Base-by-base conservation (phyloP, 2,113 vertebrate species). In the Protomyctophum bolini region DNA sequence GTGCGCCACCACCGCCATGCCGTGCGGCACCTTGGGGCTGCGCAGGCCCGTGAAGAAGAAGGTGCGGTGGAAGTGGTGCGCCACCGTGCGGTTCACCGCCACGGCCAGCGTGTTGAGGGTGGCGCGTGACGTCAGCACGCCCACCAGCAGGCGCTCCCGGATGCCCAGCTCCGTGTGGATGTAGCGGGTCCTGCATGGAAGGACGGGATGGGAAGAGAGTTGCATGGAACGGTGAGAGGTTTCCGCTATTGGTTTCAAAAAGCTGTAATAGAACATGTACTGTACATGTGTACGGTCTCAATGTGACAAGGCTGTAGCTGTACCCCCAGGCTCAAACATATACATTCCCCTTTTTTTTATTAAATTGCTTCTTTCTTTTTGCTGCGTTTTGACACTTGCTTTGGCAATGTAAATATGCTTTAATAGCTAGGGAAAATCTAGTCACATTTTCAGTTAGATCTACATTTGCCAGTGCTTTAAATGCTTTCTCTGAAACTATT, bases 111-210 rank as follows among this genome's bases (percentile, higher is more conserved):
- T 97, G 79, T 92, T 94, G 81, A 99, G 91, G 0, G 95, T 96
- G 70, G 94, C 93, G 33, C 93, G 94, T 2, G 97, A 98, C 3
- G 95, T 97, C 87, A 99, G 89, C 7, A 98, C 94, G 0, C 94
- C 95, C 82, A 96, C 97, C 58, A 97, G 93, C 6, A 99, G 90
- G 1, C 94, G 95, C 85, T 99, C 98, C 0, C 95, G 94, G 77
- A 97, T 98, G n/a, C 97, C 98, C 91, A 99, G 68, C 60, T 99
- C 98, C 0, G 97, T 97, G 91, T 98, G 96, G 80, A 99, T 98
- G 65, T 99, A 99, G 45, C 98, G 94, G 0, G 98, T 98, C 89
- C 98, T 99, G 93, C 0, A 58, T 2, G 57, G 28, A 21, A 10
- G 7, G 49, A 7, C 3, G 49, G 10, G 2, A 50, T 4, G 7